These are phyloP conservation scores for Climacteris rufus DNA, from an alignment of 2,113 vertebrate genomes.

Conservation along the genomic window DNA sequence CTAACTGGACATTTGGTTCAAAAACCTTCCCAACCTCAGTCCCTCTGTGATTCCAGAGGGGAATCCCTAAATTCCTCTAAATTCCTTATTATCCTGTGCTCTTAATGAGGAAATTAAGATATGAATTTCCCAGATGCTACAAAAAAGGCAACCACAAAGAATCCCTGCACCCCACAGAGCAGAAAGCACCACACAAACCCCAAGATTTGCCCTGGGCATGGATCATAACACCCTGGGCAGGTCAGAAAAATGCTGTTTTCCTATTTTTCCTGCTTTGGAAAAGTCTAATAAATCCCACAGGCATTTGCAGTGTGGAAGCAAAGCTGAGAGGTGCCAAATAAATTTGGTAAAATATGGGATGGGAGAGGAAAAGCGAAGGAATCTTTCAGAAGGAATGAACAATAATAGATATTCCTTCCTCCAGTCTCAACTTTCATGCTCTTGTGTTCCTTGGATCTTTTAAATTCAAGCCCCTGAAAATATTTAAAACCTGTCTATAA, in stretches of 20 bases:
- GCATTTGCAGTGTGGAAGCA: background rate
- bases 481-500: background rate
- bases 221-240: background rate
- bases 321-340: background rate
- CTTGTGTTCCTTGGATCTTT: background rate
- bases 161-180: background rate
- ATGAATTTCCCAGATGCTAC: background rate
- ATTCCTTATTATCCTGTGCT: background rate
- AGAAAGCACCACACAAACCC: background rate
- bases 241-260: background rate
- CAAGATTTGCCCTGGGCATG: background rate
- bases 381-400: background rate
- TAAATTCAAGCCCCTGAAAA: background rate
- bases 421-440: background rate
- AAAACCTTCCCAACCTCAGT: background rate
- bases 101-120: background rate
- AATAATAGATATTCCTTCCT: background rate
- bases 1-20: background rate
- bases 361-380: background rate
- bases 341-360: accelerated
- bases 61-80: too few species aligned
- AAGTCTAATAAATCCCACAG: background rate
- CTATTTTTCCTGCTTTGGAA: background rate
- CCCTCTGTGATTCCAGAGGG: background rate
- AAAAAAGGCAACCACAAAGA: background rate